These are phyloP conservation scores for Aleiodes sp. DNA, from an alignment of 1,140 invertebrate species.

Conservation along the genomic window DNA sequence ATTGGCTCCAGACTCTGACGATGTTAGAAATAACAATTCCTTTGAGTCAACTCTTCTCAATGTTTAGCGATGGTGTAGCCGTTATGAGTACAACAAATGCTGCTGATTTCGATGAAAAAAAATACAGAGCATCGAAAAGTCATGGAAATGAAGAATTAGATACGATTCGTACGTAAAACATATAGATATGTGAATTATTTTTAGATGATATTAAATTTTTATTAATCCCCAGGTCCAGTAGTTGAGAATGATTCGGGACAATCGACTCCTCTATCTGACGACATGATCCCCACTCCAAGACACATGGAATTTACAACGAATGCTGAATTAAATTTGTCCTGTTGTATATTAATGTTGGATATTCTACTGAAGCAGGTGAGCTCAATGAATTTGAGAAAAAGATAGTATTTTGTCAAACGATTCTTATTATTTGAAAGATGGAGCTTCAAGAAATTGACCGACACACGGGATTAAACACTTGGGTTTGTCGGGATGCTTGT, in stretches of 20 bases:
- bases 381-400: constrained; percentile 1
- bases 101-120: constrained; percentile 63
- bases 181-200: not conserved
- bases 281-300: constrained; percentile 71
- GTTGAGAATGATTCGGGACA: constrained; percentile 76
- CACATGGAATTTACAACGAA: constrained; percentile 72
- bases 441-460: constrained; percentile 91
- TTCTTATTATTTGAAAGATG: constrained; percentile 70
- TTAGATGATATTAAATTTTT: not conserved
- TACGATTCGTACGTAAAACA: constrained; percentile 67
- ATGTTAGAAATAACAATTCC: constrained; percentile 90
- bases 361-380: constrained; percentile 90
- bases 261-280: constrained; percentile 77
- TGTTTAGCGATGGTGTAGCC: constrained; percentile 86
- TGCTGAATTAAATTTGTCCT: constrained; percentile 83
- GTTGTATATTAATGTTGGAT: constrained; percentile 96
- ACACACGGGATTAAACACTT: constrained; percentile 82
- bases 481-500: constrained; percentile 79
- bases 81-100: constrained; percentile 70
- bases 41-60: constrained; percentile 83
- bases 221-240: constrained; percentile 65
- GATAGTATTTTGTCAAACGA: constrained; percentile 17
- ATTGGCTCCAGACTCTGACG: constrained; percentile 94
- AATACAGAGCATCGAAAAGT: constrained; percentile 60
- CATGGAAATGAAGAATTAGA: constrained; percentile 49